phyloP scores from a whole-genome alignment of 2,113 vertebrate species.

The Gobius niger region DNA sequence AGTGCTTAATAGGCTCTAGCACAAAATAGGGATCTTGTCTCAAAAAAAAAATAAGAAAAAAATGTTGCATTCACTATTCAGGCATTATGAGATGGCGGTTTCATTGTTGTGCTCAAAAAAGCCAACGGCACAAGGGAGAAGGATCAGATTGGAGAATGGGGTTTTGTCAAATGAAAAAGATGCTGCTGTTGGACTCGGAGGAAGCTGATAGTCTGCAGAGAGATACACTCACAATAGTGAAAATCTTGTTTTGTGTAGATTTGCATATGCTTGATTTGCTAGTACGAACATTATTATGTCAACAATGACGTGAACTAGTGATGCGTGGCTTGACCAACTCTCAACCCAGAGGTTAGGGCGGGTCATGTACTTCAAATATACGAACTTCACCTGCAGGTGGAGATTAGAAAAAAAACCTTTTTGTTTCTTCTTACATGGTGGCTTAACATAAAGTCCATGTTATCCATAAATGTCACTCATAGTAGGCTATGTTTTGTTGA shows the following conservation, averaged over 20 bases:
- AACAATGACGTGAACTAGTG: too few relatives aligned
- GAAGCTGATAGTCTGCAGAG: neutral
- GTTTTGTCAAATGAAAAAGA: neutral
- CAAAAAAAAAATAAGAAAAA: conserved; percentile 1
- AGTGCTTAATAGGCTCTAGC: conserved; percentile 1
- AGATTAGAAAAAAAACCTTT: too few relatives aligned
- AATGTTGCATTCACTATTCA: neutral
- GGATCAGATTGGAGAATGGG: neutral
- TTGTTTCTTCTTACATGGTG: too few relatives aligned
- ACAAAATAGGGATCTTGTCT: neutral
- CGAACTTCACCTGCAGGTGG: too few relatives aligned
- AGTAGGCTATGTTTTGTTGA: too few relatives aligned
- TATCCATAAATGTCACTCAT: too few relatives aligned
- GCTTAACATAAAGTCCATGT: too few relatives aligned
- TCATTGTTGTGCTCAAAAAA: neutral
- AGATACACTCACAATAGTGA: neutral
- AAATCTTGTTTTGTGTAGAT: neutral
- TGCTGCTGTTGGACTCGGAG: neutral
- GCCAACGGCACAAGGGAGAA: neutral
- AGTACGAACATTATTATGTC: too few relatives aligned
- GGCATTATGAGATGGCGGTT: neutral
- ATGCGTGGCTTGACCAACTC: too few relatives aligned
- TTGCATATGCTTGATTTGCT: too few relatives aligned
- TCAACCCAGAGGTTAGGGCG: too few relatives aligned
- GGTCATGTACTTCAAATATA: too few relatives aligned